phyloP scores from a whole-genome alignment of 2,797 vertebrate species.

The Thamnophis elegans region DNA sequence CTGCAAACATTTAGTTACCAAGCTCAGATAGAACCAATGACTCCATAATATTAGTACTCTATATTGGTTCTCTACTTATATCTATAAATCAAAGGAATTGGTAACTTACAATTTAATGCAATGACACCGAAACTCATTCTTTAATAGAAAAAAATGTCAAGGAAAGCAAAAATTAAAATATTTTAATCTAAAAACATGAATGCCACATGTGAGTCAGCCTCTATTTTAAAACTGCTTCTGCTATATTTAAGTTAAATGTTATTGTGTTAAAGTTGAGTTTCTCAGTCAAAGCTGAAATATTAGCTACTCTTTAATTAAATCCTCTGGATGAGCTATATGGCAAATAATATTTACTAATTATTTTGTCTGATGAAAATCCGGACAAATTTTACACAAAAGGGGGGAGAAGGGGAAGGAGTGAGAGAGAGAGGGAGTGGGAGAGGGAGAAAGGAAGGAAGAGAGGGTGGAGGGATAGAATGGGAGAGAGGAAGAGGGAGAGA shows the following conservation, averaged over 20 bases:
- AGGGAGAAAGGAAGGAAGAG: too few relatives aligned
- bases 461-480: too few relatives aligned
- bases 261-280: background rate
- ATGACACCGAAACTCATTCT: background rate
- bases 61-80: background rate
- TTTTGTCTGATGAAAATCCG: background rate
- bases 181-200: slow-evolving; percentile 26
- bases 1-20: background rate
- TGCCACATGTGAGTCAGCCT: slow-evolving; percentile 20
- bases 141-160: background rate
- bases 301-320: background rate
- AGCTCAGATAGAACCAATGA: background rate
- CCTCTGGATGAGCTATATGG: too few relatives aligned
- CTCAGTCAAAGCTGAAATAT: background rate
- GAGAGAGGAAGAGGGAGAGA: rapidly evolving
- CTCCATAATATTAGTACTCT: background rate
- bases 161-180: background rate
- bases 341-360: background rate
- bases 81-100: background rate
- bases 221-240: background rate
- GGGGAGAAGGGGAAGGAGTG: background rate
- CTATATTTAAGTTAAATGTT: slow-evolving; percentile 21
- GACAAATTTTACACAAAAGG: background rate
- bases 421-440: rapidly evolving
- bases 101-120: background rate